Conservation (phyloP, 2,113 vertebrate genomes). For the Leptobrachium leishanense region DNA sequence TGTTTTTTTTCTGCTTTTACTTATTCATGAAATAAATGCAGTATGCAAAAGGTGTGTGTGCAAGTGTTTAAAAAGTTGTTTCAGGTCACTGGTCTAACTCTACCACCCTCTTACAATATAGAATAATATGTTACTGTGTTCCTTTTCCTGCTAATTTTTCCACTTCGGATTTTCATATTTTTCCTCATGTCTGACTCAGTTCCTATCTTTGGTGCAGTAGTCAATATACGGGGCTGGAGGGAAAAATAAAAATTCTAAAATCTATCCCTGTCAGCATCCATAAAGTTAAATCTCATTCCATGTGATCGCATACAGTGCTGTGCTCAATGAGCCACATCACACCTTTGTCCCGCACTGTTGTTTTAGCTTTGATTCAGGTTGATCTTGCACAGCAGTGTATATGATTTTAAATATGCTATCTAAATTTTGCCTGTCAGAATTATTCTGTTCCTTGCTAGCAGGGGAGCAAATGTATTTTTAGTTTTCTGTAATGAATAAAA, state of each 20-base stretch:
- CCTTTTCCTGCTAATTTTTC: no score
- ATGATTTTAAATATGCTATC: slow-evolving; percentile 53
- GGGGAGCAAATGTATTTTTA: slow-evolving; percentile 60
- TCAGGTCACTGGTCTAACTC: no score
- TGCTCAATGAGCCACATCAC: neutral
- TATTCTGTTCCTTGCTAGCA: slow-evolving; percentile 56
- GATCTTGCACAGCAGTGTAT: slow-evolving; percentile 11
- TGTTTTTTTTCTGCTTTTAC: no score
- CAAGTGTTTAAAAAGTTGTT: no score
- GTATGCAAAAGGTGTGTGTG: no score
- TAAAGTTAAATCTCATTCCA: neutral
- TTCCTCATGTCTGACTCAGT: neutral
- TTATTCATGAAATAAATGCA: no score
- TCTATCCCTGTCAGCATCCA: no score
- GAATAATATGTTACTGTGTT: no score
- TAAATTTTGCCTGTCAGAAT: slow-evolving; percentile 58
- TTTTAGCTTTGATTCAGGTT: slow-evolving; percentile 14
- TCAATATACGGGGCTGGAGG: no score
- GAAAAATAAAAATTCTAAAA: no score
- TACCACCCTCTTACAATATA: no score
- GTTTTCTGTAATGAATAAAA: slow-evolving; percentile 62
- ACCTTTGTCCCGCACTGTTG: slow-evolving; percentile 5
- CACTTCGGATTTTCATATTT: neutral
- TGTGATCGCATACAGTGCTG: neutral
- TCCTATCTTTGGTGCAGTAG: neutral